Evolutionary conservation across 2,888 invertebrate species (phyloP).

Genomic region (Drosophila recens): DNA sequence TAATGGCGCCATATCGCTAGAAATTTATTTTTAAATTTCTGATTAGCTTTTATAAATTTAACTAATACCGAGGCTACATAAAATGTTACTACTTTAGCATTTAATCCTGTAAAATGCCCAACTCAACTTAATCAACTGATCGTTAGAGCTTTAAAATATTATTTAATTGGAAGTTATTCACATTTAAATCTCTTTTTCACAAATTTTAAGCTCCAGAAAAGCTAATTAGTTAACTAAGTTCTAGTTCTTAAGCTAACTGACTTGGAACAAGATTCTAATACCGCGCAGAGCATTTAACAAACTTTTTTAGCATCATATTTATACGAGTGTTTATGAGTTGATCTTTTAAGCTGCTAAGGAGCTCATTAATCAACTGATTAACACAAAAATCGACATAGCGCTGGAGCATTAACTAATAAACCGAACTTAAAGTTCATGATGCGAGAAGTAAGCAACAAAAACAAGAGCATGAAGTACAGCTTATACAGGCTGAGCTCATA

Average conservation of each 20-base stretch:
- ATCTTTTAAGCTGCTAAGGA: not conserved
- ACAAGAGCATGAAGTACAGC: slow-evolving; percentile 41
- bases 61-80: no score
- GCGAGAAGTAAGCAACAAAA: not conserved
- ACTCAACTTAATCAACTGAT: no score
- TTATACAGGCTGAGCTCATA: slow-evolving; percentile 42
- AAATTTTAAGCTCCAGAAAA: not conserved
- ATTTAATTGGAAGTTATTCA: no score
- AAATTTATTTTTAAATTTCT: no score
- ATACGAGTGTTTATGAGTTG: not conserved
- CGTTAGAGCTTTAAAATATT: no score
- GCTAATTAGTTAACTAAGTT: not conserved
- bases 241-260: not conserved
- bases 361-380: slow-evolving; percentile 18
- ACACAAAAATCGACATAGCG: slow-evolving; percentile 16
- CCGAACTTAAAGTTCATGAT: slow-evolving; percentile 1
- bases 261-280: not conserved
- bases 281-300: not conserved
- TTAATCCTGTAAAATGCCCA: no score
- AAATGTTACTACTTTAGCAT: no score
- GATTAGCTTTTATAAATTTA: no score
- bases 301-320: no score
- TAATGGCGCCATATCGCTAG: no score
- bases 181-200: not conserved
- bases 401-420: not conserved